A percentile compares a stretch with the other conserved stretches of the same genome.
phyloP scores from a whole-genome alignment of 2,797 vertebrate genomes.

The Gymnoscopelus braueri region DNA sequence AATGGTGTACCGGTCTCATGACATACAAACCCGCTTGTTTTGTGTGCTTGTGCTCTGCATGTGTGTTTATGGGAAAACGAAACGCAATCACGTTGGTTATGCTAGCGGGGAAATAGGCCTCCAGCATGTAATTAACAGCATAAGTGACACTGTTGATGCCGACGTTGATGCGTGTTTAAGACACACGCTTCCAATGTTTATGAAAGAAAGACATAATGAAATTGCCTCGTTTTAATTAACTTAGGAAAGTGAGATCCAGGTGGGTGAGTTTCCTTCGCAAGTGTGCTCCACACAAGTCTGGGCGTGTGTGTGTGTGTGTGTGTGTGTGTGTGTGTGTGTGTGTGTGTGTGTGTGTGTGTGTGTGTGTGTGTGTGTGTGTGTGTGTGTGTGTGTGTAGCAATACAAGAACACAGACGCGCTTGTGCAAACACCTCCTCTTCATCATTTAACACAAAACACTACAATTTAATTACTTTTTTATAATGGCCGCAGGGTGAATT shows the following conservation, averaged over 20 bases:
- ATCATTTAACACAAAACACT: background rate
- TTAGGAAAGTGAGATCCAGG: conserved; percentile 38
- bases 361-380: no score
- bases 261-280: conserved; percentile 37
- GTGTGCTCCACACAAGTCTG: background rate
- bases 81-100: no score
- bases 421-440: no score
- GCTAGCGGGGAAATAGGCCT: conserved; percentile 20
- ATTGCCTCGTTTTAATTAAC: conserved; percentile 47
- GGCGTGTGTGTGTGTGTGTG: background rate
- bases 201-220: conserved; percentile 46
- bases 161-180: conserved; percentile 49
- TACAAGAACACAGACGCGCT: background rate
- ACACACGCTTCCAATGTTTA: conserved; percentile 34
- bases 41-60: no score
- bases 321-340: background rate
- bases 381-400: background rate
- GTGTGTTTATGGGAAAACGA: no score
- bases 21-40: no score
- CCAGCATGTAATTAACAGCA: conserved; percentile 36
- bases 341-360: background rate
- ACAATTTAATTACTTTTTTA: no score
- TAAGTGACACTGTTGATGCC: conserved; percentile 46
- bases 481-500: no score
- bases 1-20: no score